Conservation (phyloP, 2,113 vertebrate genomes). For the Tricholaema leucomelas region DNA sequence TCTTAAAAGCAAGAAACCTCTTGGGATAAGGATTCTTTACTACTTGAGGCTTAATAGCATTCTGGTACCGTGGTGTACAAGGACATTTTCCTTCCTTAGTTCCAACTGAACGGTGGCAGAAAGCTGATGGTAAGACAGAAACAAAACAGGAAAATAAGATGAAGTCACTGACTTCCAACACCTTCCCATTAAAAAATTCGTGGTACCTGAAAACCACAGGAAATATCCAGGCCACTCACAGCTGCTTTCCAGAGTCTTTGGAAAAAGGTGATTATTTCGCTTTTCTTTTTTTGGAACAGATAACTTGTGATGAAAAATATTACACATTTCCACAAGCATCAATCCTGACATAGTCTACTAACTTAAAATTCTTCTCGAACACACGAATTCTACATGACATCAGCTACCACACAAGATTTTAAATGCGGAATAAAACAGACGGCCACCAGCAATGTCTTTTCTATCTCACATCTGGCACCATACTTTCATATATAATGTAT, state of each 20-base stretch:
- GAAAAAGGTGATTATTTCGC: not conserved
- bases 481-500: constrained; percentile 19
- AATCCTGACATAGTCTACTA: constrained; percentile 59
- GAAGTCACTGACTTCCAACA: not conserved
- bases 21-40: not conserved
- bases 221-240: not conserved
- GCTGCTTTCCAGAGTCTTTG: not conserved
- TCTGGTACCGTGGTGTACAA: not conserved
- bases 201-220: not conserved
- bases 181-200: not conserved
- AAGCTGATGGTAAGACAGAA: not conserved
- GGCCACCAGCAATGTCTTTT: constrained; percentile 39
- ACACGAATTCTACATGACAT: constrained; percentile 40
- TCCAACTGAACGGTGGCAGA: not conserved
- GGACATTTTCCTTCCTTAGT: not conserved
- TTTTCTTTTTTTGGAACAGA: not conserved
- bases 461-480: constrained; percentile 63
- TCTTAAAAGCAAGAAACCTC: not conserved
- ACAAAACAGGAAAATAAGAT: not conserved
- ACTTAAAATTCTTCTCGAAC: constrained; percentile 33
- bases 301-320: constrained; percentile 16
- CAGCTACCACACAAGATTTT: constrained; percentile 54
- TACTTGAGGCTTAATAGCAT: not conserved
- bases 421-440: constrained; percentile 61
- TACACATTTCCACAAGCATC: constrained; percentile 30